phyloP scores from a whole-genome alignment of 92 coral and sea anemone species.

The Nematostella vectensis region DNA sequence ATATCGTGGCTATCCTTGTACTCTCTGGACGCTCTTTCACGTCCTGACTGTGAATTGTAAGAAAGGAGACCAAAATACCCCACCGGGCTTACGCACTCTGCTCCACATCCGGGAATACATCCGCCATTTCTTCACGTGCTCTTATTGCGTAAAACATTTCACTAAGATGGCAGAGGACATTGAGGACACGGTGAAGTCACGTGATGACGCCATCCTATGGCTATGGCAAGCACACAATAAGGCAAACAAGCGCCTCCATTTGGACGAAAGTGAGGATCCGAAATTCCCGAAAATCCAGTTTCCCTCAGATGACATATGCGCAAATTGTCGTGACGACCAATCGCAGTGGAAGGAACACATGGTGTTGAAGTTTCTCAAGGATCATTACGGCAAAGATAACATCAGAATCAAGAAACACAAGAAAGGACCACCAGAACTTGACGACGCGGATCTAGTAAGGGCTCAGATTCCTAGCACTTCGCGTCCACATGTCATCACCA shows the following conservation, averaged over 20 bases:
- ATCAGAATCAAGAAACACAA: slow-evolving; percentile 56
- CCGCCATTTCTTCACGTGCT: slow-evolving; percentile 76
- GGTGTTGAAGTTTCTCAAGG: slow-evolving; percentile 71
- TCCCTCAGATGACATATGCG: slow-evolving; percentile 66
- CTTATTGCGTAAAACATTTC: slow-evolving; percentile 73
- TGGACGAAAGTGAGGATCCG: slow-evolving; percentile 86
- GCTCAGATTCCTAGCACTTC: slow-evolving; percentile 11
- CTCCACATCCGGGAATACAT: slow-evolving; percentile 63
- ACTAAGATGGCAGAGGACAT: slow-evolving; percentile 61
- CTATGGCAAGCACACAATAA: slow-evolving; percentile 88
- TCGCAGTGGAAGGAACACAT: slow-evolving; percentile 61
- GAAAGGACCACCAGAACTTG: slow-evolving; percentile 48
- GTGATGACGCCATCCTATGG: slow-evolving; percentile 80
- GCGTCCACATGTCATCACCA: slow-evolving; percentile 27
- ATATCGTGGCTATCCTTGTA: slow-evolving; percentile 90
- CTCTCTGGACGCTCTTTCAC: slow-evolving; percentile 87
- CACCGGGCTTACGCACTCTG: slow-evolving; percentile 43
- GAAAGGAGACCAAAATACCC: slow-evolving; percentile 5
- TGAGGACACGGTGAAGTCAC: slow-evolving; percentile 55
- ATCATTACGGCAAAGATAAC: slow-evolving; percentile 82
- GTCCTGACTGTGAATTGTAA: slow-evolving; percentile 87
- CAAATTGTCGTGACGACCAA: slow-evolving; percentile 43
- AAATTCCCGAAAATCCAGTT: slow-evolving; percentile 80
- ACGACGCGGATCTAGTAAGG: slow-evolving; percentile 88
- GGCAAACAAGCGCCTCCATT: slow-evolving; percentile 79